phyloP scores from a whole-genome alignment of 2,113 vertebrate species.

The Pagrus major region DNA sequence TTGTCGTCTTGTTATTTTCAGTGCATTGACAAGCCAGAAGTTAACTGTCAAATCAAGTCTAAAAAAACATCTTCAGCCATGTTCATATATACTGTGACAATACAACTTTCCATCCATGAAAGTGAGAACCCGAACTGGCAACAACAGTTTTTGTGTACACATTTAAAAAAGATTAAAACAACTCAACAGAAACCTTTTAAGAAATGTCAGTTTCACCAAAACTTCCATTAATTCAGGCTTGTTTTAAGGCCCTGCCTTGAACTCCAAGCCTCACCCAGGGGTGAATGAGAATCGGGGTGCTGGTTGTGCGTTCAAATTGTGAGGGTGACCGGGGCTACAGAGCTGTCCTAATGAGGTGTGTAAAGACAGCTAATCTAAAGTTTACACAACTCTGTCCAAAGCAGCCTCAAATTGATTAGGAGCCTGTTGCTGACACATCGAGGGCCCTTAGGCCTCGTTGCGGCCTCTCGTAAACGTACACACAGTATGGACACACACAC shows the following conservation, averaged over 20 bases:
- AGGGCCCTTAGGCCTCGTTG: conserved; percentile 20
- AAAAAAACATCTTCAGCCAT: background rate
- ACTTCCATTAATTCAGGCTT: background rate
- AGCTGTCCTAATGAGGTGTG: conserved; percentile 72
- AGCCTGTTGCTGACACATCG: conserved; percentile 49
- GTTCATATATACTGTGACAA: background rate
- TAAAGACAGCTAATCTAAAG: conserved; percentile 72
- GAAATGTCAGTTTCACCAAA: background rate
- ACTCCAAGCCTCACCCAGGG: conserved; percentile 4
- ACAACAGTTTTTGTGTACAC: background rate
- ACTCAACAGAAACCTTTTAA: background rate
- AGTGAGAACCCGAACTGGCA: background rate
- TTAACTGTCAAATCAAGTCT: background rate
- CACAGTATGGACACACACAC: conserved; percentile 5
- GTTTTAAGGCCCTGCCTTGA: background rate
- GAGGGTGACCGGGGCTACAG: conserved; percentile 35
- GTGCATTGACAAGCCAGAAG: background rate
- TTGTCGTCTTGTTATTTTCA: background rate
- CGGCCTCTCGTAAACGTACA: conserved; percentile 30
- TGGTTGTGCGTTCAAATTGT: conserved; percentile 18
- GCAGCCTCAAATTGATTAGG: conserved; percentile 60
- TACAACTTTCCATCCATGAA: background rate
- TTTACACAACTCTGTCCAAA: conserved; percentile 68
- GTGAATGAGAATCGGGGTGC: conserved; percentile 3
- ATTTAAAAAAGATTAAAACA: background rate